phyloP scores from a whole-genome alignment of 2,797 vertebrate genomes.

The Bradypus variegatus region DNA sequence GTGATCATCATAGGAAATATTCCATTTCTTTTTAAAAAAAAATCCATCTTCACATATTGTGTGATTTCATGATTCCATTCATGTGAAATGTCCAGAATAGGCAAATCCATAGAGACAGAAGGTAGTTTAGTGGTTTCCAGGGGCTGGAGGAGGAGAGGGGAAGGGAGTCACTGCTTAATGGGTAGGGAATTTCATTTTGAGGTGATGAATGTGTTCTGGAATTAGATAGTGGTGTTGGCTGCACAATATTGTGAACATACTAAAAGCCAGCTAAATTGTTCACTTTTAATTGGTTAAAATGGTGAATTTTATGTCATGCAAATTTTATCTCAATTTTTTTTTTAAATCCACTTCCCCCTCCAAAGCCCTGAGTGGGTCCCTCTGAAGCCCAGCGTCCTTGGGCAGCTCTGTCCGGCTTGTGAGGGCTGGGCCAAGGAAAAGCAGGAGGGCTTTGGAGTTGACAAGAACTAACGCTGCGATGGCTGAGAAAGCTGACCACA shows the following conservation, averaged over 20 bases:
- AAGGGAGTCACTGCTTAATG: neutral
- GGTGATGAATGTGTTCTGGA: neutral
- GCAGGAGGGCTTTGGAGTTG: neutral
- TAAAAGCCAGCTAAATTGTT: neutral
- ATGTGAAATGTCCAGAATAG: neutral
- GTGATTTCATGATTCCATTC: neutral
- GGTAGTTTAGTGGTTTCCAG: neutral
- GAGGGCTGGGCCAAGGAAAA: neutral
- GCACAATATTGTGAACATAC: neutral
- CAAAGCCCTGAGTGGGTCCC: neutral
- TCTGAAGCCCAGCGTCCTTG: neutral
- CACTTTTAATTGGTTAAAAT: neutral
- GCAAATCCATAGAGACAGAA: neutral
- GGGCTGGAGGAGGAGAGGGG: neutral
- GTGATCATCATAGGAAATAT: neutral
- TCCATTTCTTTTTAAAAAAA: neutral
- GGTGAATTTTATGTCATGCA: neutral
- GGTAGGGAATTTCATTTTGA: neutral
- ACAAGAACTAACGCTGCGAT: neutral
- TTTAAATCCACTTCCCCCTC: neutral
- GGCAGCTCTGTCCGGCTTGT: neutral
- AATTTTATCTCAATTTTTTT: neutral
- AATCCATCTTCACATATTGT: neutral
- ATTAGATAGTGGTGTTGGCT: neutral
- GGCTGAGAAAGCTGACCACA: neutral